These are phyloP conservation scores for Latrodectus geometricus DNA, from an alignment of 1,140 invertebrate genomes.

Conservation along the genomic window DNA sequence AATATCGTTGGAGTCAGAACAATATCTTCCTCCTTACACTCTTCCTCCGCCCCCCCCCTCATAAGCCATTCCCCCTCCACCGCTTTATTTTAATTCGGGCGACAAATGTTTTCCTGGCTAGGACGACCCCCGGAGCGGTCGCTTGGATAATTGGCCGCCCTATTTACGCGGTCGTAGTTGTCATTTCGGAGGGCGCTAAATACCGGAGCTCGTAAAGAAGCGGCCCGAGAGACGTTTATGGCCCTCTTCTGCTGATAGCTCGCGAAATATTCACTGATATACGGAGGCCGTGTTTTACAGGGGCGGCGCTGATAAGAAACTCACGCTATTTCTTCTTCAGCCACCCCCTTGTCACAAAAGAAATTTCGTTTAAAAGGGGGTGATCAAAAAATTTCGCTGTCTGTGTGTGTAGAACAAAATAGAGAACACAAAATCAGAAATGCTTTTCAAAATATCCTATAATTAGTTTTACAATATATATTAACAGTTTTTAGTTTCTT, in stretches of 20 bases:
- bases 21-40: background rate
- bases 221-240: conserved; percentile 45
- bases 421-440: too few relatives aligned
- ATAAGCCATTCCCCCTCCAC: background rate
- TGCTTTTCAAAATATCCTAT: too few relatives aligned
- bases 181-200: conserved; percentile 58
- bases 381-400: background rate
- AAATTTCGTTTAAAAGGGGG: conserved; percentile 6
- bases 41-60: background rate
- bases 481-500: too few relatives aligned
- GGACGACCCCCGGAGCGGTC: conserved; percentile 28
- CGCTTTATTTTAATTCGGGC: conserved; percentile 49
- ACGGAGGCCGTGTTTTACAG: conserved; percentile 51
- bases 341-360: background rate
- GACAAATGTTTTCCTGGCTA: conserved; percentile 20
- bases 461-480: too few relatives aligned
- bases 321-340: background rate
- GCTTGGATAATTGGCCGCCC: conserved; percentile 58
- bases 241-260: conserved; percentile 49
- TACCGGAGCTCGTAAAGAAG: conserved; percentile 58
- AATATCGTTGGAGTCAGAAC: background rate
- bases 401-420: background rate
- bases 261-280: conserved; percentile 52
- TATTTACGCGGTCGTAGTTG: conserved; percentile 59
- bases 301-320: conserved; percentile 39